These are phyloP conservation scores for Centropristis striata DNA, from an alignment of 2,113 vertebrate species.

Conservation along the genomic window DNA sequence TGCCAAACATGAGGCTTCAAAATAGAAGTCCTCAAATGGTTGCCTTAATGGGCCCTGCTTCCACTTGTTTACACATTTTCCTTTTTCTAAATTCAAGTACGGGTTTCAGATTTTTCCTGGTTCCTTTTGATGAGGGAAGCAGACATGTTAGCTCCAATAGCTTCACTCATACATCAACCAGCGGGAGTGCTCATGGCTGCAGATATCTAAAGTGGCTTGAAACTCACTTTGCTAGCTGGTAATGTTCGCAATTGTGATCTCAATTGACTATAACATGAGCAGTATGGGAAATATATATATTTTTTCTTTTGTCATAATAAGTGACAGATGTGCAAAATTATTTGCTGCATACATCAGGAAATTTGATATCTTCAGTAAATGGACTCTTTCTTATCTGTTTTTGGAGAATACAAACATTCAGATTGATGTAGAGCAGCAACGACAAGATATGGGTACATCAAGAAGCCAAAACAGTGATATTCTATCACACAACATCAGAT, in stretches of 20 bases:
- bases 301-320: not conserved
- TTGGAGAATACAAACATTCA: constrained; percentile 1
- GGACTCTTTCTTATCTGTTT: not conserved
- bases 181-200: constrained; percentile 20
- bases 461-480: not conserved
- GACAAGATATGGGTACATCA: not conserved
- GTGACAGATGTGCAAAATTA: not conserved
- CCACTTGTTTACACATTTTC: not conserved
- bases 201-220: constrained; percentile 41
- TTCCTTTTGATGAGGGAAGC: constrained; percentile 43
- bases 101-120: constrained; percentile 7
- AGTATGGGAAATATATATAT: not conserved
- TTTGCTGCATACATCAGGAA: not conserved
- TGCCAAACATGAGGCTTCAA: too few relatives aligned
- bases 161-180: constrained; percentile 50
- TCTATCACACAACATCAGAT: not conserved
- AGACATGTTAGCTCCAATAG: constrained; percentile 52
- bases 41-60: too few relatives aligned
- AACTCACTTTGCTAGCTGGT: constrained; percentile 32
- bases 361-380: not conserved
- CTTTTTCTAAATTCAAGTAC: not conserved
- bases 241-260: not conserved
- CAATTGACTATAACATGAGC: not conserved
- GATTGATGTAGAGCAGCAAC: not conserved
- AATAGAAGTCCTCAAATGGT: too few relatives aligned